phyloP scores from a whole-genome alignment of 2,888 invertebrate genomes.

The Drosophila infuscata region DNA sequence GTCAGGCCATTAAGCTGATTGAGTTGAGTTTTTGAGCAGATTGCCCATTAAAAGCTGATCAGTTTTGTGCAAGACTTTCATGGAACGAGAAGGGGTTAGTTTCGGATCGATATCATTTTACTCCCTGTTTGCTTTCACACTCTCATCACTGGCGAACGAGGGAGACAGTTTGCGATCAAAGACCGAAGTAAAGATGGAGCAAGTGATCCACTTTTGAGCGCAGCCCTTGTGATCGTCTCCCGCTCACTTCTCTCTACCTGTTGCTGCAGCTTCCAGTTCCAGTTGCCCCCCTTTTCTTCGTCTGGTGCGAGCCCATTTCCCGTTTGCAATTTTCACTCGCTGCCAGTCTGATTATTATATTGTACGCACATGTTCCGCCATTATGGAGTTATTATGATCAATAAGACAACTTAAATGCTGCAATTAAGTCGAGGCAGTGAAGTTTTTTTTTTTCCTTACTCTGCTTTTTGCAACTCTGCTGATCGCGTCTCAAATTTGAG shows the following conservation, averaged over 20 bases:
- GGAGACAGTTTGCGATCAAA: conserved; percentile 16
- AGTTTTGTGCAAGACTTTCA: conserved; percentile 43
- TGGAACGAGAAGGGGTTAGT: conserved; percentile 20
- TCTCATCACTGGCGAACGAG: conserved; percentile 51
- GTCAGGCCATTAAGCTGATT: conserved; percentile 79
- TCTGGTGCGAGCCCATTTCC: conserved; percentile 54
- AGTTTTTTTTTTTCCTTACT: conserved; percentile 31
- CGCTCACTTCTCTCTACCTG: conserved; percentile 12
- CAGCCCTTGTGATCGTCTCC: conserved; percentile 33
- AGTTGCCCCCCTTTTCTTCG: conserved; percentile 18
- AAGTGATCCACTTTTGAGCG: conserved; percentile 65
- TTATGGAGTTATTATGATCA: conserved; percentile 85
- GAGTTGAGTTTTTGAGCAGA: conserved; percentile 74
- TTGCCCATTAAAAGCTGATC: conserved; percentile 79
- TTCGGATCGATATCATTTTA: conserved; percentile 67
- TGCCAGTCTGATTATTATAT: conserved; percentile 77
- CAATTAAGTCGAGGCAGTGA: conserved; percentile 83
- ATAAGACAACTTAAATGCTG: conserved; percentile 85
- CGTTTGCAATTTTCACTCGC: conserved; percentile 78
- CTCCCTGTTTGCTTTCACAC: conserved; percentile 82
- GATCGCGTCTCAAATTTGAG: conserved; percentile 74
- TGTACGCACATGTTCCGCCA: conserved; percentile 85
- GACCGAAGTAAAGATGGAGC: conserved; percentile 25
- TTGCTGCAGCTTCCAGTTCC: conserved; percentile 7
- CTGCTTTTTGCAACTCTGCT: conserved; percentile 37